Evolutionary conservation across 2,797 vertebrate genomes (phyloP).

Genomic region (Gila robusta): DNA sequence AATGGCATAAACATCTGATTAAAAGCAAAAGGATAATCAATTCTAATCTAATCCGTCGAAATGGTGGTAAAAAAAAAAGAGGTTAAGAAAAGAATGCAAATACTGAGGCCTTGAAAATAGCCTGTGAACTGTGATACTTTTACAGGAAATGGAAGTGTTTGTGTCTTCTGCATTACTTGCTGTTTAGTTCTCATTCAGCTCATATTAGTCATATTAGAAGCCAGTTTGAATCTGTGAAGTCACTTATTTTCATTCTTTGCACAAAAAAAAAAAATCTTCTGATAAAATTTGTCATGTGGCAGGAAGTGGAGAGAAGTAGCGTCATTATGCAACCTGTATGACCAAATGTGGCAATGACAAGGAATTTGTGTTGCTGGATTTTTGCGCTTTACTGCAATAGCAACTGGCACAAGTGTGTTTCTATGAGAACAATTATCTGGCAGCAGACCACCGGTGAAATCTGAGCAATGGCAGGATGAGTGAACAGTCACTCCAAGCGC

Average conservation of each 20-base stretch:
- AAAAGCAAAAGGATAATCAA: conserved; percentile 17
- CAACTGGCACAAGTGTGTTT: conserved; percentile 38
- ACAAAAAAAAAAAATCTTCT: neutral
- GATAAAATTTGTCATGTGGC: conserved; percentile 13
- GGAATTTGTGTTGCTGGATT: neutral
- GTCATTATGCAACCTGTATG: neutral
- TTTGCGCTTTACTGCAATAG: conserved; percentile 5
- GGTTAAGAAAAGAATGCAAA: conserved; percentile 3
- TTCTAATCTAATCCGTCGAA: neutral
- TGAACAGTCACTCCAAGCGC: conserved; percentile 6
- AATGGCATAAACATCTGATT: conserved; percentile 28
- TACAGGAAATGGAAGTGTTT: conserved; percentile 19
- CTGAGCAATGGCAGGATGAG: conserved; percentile 37
- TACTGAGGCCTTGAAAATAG: neutral
- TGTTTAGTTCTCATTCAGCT: conserved; percentile 5
- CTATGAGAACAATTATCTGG: conserved; percentile 42
- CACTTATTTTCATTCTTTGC: neutral
- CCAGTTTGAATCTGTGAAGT: neutral
- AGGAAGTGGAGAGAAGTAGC: neutral
- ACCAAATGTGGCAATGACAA: conserved; percentile 7
- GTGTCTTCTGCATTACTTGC: neutral
- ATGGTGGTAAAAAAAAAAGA: neutral
- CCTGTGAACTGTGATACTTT: neutral
- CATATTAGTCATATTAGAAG: conserved; percentile 1
- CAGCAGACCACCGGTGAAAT: neutral